Evolutionary conservation across 2,888 invertebrate species (phyloP), one percentile per base, ranked within the genome.

Genomic region (Hirtodrosophila cameraria): DNA sequence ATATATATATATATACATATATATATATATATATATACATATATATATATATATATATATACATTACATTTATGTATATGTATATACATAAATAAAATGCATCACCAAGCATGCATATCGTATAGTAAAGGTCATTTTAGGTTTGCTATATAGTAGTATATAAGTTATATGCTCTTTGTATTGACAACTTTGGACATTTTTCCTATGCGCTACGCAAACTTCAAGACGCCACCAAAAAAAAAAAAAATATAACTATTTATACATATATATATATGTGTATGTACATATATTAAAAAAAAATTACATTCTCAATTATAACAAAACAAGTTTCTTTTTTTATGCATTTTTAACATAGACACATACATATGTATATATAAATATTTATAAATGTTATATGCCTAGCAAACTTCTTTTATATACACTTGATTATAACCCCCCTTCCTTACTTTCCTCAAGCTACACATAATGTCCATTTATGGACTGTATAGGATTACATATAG

Each of bases 181-280:
- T 86, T 86, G 83, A 83, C 80, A 82, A 67, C 83, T 83, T 85
- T 85, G 80, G 86, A 83, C 83, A 82, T 74, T 72, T 81, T 63
- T 54, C 49, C 69, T 64, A 62, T 53, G 38, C 66, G 33, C 65
- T 68, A 68, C 43, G 45, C 64, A 69, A 49, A 64, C 45, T 65
- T 54, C 13, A 57, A 57, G 65, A 69, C 49, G 53, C 35, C 59
- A 49, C 20, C 25, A 28, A 50, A 53, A 61, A 75, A 71, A 62
- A 59, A 57, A 48, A 48, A 15, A 39, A 46, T 50, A 55, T 23
- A 50, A 20, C 73, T 73, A 59, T 53, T 52, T 30, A 48, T 45
- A 30, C 28, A 60, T 43, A 36, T 66, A 35, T 59, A 38, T 43
- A 18, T 46, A 36, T 30, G 58, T 50, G 68, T 43, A 45, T 58